A percentile compares a stretch with the other conserved stretches of the same genome.
These are phyloP conservation scores for Caenorhabditis parvicauda DNA, from an alignment of 2,888 invertebrate species.

Conservation along the genomic window DNA sequence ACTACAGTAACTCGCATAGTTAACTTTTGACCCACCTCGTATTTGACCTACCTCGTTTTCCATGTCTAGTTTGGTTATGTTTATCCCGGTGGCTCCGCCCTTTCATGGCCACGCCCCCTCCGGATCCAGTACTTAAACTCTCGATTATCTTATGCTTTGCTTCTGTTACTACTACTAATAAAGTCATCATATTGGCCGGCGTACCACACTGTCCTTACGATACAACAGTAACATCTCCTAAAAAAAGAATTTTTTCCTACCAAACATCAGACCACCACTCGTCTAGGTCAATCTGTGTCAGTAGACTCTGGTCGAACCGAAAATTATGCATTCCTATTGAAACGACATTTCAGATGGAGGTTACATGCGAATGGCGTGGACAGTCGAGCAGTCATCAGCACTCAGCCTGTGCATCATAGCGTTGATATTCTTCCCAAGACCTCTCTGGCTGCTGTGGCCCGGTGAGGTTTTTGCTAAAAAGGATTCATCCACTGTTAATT, in stretches of 20 bases:
- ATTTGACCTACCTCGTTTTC: too few species aligned
- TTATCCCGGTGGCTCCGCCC: too few species aligned
- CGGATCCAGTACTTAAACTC: too few species aligned
- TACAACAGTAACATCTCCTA: too few species aligned
- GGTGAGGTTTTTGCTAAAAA: conserved; percentile 31
- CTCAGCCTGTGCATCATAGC: conserved; percentile 41
- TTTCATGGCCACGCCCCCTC: too few species aligned
- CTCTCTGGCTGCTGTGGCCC: conserved; percentile 60
- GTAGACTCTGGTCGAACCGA: neutral
- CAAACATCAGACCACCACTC: neutral
- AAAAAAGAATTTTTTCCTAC: neutral
- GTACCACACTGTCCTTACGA: too few species aligned
- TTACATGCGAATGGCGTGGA: conserved; percentile 57
- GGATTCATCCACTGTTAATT: neutral
- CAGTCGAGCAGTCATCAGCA: conserved; percentile 53
- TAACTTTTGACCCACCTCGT: too few species aligned
- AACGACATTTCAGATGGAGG: conserved; percentile 50
- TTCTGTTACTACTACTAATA: too few species aligned
- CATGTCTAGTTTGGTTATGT: too few species aligned
- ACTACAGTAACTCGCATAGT: too few species aligned
- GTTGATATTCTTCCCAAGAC: conserved; percentile 35
- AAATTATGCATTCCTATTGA: conserved; percentile 30
- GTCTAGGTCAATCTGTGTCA: neutral
- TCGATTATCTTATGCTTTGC: too few species aligned
- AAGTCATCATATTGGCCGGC: too few species aligned